Percentiles rank a stretch among this genome's conserved stretches.
These are phyloP conservation scores for Platyura marginata DNA, from an alignment of 1,140 invertebrate species.

Conservation along the genomic window DNA sequence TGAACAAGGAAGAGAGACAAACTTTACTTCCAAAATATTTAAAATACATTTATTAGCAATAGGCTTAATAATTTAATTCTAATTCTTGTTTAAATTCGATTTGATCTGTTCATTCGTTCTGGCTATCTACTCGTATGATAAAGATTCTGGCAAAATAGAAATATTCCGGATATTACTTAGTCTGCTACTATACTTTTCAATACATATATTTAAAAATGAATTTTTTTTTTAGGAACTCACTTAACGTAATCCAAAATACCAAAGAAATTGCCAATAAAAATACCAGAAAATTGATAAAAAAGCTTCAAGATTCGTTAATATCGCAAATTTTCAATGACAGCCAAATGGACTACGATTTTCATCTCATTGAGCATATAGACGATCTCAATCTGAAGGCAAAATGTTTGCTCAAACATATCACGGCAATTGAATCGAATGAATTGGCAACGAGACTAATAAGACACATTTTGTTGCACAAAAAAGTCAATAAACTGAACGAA, in stretches of 20 bases:
- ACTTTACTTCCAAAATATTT: no score
- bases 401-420: conserved; percentile 22
- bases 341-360: conserved; percentile 9
- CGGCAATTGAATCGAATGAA: conserved; percentile 14
- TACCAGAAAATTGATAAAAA: neutral
- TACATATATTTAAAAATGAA: neutral
- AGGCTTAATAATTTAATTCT: neutral
- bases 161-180: neutral
- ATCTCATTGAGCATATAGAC: conserved; percentile 13
- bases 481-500: conserved; percentile 15
- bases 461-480: conserved; percentile 13
- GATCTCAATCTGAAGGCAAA: conserved; percentile 16
- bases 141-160: neutral
- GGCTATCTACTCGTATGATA: neutral
- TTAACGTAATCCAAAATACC: neutral
- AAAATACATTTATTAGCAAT: neutral
- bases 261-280: neutral
- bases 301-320: neutral
- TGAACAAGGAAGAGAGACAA: no score
- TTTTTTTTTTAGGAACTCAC: neutral
- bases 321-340: neutral
- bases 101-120: neutral
- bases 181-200: neutral
- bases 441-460: conserved; percentile 17
- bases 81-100: neutral